These are phyloP conservation scores for Amaurobius ferox DNA, from an alignment of 2,888 invertebrate genomes.

Conservation along the genomic window DNA sequence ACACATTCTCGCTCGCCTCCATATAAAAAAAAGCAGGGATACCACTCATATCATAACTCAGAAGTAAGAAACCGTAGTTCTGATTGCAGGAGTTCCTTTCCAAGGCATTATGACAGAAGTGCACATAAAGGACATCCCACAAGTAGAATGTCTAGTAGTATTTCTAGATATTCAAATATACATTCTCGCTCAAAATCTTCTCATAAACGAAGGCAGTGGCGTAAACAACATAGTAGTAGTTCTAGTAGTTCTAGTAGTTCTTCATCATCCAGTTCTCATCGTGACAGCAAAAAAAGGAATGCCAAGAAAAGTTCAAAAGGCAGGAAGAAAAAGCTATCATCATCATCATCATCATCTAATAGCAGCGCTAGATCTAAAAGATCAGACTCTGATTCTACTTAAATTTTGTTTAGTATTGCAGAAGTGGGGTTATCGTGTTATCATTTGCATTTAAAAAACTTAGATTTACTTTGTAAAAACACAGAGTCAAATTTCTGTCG, in stretches of 20 bases:
- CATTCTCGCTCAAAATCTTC: conserved; percentile 15
- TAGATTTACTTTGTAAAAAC: no score
- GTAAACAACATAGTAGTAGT: not conserved
- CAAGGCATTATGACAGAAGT: conserved; percentile 8
- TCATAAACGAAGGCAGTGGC: not conserved
- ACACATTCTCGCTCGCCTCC: conserved; percentile 10
- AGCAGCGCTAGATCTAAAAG: not conserved
- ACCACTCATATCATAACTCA: not conserved
- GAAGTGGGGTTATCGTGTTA: no score
- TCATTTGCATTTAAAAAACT: no score
- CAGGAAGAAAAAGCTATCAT: not conserved
- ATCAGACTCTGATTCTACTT: not conserved
- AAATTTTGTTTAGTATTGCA: not conserved
- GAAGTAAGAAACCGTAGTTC: conserved; percentile 18
- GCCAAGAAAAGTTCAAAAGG: not conserved
- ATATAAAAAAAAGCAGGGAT: not conserved
- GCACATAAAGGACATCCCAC: not conserved
- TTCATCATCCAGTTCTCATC: conserved; percentile 27
- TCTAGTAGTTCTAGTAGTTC: conserved; percentile 37
- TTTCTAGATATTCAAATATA: not conserved
- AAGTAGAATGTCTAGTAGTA: not conserved
- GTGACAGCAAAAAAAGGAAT: not conserved
- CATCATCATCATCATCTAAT: conserved; percentile 27
- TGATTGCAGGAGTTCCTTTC: not conserved
- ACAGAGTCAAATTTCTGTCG: no score